Evolutionary conservation across 2,113 vertebrate species (phyloP), one percentile per base, ranked within the genome.

Genomic region (Hemichromis elongatus): DNA sequence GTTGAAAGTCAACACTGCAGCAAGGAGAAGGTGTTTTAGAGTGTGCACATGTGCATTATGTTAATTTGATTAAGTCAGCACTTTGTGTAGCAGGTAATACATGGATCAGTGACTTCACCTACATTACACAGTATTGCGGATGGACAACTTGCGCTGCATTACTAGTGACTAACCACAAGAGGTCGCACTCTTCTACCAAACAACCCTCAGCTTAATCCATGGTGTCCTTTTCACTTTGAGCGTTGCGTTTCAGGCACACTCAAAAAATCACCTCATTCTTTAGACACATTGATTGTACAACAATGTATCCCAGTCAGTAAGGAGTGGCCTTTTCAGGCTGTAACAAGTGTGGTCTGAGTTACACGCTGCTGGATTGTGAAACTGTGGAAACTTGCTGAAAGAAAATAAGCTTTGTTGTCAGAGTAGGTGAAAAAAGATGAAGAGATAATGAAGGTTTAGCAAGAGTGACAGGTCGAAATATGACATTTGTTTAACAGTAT

Each of bases 11-110:
- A 77, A 21, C 52, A 50, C 79, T 88, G 87, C 81, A 84, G 82
- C 45, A 33, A 52, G 33, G 50, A 47, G 68, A 50, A 26, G 4
- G 63, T 63, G 55, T 56, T 42, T 45, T 9, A 21, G 5, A 7
- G 21, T 61, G 24, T 78, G 61, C 66, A 35, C 79, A 45, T 47
- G 2, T 73, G 54, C 45, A 19, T 79, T 83, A 45, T 81, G 77
- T 77, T 87, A 10, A 85, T 87, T 54, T 66, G 78, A 68, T 85
- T 63, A 30, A 52, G 85, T 92, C 91, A 90, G 89, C 88, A 83
- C 55, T 81, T 89, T 83, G n/a, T 24, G 37, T 21, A 81, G 82
- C 82, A 81, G 85, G 77, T 66, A 61, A n/a, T 37, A 13, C 59
- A 75, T 40, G 52, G 75, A 81, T 87, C 82, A 85, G 37, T 61